Evolutionary conservation across 2,888 invertebrate genomes (phyloP).

Genomic region (Heliothis peltigera): DNA sequence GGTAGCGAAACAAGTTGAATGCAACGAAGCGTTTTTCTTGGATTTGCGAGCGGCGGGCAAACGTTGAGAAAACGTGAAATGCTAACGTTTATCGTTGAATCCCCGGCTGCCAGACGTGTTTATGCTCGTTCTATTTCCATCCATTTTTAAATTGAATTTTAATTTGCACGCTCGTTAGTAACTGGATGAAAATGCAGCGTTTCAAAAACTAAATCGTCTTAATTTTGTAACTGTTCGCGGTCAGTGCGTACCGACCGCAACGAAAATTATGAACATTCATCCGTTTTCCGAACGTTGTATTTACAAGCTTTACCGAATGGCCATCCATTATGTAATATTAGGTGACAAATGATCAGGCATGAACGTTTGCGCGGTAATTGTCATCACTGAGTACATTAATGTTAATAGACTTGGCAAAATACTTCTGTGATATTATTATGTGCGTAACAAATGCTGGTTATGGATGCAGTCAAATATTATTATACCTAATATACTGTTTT

Average conservation of each 20-base stretch:
- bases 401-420: conserved; percentile 22
- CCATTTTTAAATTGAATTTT: conserved; percentile 36
- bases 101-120: conserved; percentile 19
- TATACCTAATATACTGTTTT: not conserved
- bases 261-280: not conserved
- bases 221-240: conserved; percentile 1
- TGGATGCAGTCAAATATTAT: not conserved
- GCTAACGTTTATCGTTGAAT: conserved; percentile 35
- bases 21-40: conserved; percentile 68
- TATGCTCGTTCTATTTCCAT: conserved; percentile 26
- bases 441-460: conserved; percentile 1
- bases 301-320: conserved; percentile 5
- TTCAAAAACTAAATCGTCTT: conserved; percentile 14
- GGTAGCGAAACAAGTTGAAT: conserved; percentile 64
- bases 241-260: not conserved
- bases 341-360: conserved; percentile 1
- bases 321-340: not conserved
- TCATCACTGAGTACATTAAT: conserved; percentile 3
- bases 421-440: conserved; percentile 4
- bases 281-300: conserved; percentile 12
- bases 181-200: conserved; percentile 14
- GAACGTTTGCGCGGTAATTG: conserved; percentile 14
- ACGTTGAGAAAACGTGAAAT: conserved; percentile 57
- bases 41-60: conserved; percentile 62
- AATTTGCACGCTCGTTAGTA: conserved; percentile 37